Conservation (phyloP, 2,888 invertebrate genomes). For the Folsomia manolachei region DNA sequence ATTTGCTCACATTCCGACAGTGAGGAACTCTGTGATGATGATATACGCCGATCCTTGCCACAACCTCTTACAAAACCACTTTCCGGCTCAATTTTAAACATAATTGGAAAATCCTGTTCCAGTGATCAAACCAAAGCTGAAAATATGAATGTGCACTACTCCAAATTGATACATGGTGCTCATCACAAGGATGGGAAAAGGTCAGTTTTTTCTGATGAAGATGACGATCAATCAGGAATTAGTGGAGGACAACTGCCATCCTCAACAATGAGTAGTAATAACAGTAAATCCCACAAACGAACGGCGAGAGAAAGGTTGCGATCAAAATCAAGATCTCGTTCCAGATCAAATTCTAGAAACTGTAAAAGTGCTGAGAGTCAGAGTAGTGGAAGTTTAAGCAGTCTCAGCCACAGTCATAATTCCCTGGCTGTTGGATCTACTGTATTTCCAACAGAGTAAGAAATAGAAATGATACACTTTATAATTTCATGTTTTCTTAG, state of each 20-base stretch:
- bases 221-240: not conserved
- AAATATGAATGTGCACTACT: not conserved
- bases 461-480: not conserved
- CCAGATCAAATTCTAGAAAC: not conserved
- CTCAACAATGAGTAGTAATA: not conserved
- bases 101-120: not conserved
- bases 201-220: not conserved
- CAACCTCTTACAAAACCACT: not conserved
- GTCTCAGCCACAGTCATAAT: too few relatives aligned
- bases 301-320: not conserved
- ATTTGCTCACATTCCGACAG: conserved; percentile 3
- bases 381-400: not conserved
- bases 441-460: not conserved
- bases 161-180: not conserved
- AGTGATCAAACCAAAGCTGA: not conserved
- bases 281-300: not conserved
- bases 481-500: too few relatives aligned
- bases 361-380: not conserved
- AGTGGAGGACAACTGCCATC: not conserved
- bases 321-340: not conserved
- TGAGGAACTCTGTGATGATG: not conserved
- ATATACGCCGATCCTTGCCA: not conserved
- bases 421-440: not conserved
- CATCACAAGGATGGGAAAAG: not conserved
- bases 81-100: not conserved